phyloP scores from a whole-genome alignment of 2,797 vertebrate species.

The Eulemur albifrons region DNA sequence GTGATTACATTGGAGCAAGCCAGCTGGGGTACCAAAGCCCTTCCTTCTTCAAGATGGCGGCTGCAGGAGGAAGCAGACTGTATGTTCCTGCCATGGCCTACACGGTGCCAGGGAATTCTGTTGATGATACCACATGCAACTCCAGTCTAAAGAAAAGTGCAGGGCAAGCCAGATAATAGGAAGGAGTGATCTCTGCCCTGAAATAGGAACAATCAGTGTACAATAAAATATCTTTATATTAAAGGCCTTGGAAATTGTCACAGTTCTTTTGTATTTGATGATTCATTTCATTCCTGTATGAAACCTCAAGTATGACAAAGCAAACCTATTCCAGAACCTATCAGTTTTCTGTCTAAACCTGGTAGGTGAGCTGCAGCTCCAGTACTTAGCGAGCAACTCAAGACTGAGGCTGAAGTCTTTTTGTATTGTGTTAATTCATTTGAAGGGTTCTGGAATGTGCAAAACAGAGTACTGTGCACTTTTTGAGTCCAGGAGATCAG shows the following conservation, averaged over 20 bases:
- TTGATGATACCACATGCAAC: neutral
- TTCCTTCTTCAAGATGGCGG: neutral
- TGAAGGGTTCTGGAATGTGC: neutral
- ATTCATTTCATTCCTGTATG: neutral
- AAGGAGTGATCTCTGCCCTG: neutral
- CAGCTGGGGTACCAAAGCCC: fast-evolving
- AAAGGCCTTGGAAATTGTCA: neutral
- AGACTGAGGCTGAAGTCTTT: neutral
- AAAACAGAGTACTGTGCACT: neutral
- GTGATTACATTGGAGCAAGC: neutral
- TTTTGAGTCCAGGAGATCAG: neutral
- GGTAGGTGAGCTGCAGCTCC: neutral
- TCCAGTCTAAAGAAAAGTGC: neutral
- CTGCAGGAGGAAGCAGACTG: neutral
- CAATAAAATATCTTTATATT: neutral
- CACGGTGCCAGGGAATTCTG: neutral
- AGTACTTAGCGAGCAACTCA: neutral
- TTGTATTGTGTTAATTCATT: neutral
- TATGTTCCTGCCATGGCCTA: neutral
- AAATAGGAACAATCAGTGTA: neutral
- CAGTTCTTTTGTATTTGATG: neutral
- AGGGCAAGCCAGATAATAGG: neutral
- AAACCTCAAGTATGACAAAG: neutral
- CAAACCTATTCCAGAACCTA: neutral
- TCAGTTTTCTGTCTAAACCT: neutral